Evolutionary conservation across 2,113 vertebrate species (phyloP).

Genomic region (Sisor rabdophorus): DNA sequence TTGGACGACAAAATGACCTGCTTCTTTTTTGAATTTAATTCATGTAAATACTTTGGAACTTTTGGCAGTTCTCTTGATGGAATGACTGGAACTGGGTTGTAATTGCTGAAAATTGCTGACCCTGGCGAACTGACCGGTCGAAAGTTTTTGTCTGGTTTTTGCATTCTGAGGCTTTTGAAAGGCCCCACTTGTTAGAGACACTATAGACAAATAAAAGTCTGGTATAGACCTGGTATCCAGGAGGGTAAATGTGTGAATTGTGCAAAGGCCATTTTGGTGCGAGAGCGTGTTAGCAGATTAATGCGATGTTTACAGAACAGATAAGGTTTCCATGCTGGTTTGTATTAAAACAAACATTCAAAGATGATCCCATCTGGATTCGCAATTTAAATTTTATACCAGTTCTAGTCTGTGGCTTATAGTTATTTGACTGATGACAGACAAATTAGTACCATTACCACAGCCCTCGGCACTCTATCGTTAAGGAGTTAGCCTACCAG

Average conservation of each 20-base stretch:
- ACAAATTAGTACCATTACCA: slow-evolving; percentile 19
- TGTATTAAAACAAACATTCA: slow-evolving; percentile 36
- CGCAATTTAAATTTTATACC: not conserved
- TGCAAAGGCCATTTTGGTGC: slow-evolving; percentile 5
- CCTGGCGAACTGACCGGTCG: not conserved
- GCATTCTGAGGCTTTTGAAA: not conserved
- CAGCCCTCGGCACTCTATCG: not conserved
- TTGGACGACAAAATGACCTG: not conserved
- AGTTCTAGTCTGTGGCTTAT: slow-evolving; percentile 5
- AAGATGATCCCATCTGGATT: slow-evolving; percentile 22
- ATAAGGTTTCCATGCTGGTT: not conserved
- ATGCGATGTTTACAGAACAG: not conserved
- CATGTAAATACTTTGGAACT: not conserved
- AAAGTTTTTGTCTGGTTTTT: not conserved
- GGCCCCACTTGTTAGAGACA: slow-evolving; percentile 7
- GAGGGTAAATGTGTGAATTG: slow-evolving; percentile 11
- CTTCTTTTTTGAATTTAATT: not conserved
- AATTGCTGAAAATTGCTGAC: slow-evolving; percentile 20
- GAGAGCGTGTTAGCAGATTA: slow-evolving; percentile 26
- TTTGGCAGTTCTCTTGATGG: slow-evolving; percentile 9
- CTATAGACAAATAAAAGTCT: not conserved
- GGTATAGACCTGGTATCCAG: not conserved
- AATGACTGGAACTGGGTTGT: not conserved
- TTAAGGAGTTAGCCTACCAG: slow-evolving; percentile 18
- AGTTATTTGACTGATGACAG: slow-evolving; percentile 23